These are phyloP conservation scores for Microctenopoma lineatum DNA, from an alignment of 2,797 vertebrate species.

Conservation along the genomic window DNA sequence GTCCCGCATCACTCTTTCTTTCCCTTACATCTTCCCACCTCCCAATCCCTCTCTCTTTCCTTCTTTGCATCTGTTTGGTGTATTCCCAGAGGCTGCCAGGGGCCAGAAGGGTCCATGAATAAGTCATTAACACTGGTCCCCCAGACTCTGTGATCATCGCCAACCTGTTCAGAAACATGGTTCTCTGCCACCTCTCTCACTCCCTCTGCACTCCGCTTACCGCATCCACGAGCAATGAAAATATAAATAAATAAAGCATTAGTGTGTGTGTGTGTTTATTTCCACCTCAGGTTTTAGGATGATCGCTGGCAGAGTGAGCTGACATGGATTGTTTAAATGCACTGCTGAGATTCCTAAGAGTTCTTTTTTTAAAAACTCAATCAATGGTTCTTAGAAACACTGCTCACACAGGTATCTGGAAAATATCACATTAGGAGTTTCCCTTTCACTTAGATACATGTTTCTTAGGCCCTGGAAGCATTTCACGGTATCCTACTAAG, in stretches of 20 bases:
- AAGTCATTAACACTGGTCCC: conserved; percentile 79
- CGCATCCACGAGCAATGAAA: conserved; percentile 78
- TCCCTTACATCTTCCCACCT: conserved; percentile 40
- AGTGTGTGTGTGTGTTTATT: conserved; percentile 15
- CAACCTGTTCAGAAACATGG: conserved; percentile 83
- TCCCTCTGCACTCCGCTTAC: conserved; percentile 69
- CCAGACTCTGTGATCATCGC: conserved; percentile 82
- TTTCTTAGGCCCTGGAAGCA: background rate
- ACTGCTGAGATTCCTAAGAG: background rate
- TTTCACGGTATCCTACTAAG: background rate
- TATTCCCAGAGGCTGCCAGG: conserved; percentile 68
- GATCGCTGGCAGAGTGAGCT: background rate
- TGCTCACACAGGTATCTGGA: no score
- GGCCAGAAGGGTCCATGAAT: conserved; percentile 83
- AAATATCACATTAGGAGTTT: background rate
- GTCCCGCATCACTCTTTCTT: conserved; percentile 41
- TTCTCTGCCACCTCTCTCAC: conserved; percentile 71
- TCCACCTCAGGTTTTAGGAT: background rate
- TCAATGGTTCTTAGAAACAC: background rate
- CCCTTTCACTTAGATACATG: background rate
- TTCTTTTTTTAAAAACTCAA: background rate
- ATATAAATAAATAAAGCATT: conserved; percentile 78
- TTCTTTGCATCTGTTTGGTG: conserved; percentile 76
- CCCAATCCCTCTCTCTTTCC: conserved; percentile 44
- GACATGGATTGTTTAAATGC: conserved; percentile 19